Base-by-base conservation (phyloP, 2,113 vertebrate species). In the Strix aluco region DNA sequence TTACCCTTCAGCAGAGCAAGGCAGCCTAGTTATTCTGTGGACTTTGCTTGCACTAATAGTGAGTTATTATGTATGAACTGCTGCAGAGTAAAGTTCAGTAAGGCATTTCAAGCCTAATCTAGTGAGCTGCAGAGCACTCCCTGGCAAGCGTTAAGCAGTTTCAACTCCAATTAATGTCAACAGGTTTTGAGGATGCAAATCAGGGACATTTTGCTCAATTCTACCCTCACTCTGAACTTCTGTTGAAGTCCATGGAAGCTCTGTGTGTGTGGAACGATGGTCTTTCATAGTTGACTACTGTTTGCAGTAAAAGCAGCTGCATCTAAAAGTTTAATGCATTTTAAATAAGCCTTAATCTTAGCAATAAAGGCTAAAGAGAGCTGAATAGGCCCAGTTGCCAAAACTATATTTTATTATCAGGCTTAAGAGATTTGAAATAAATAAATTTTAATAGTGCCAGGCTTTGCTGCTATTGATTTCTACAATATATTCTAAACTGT, bases 361-460 rank as follows among this genome's bases (percentile, higher is more conserved):
- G 59, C 73, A 91, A 74, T 36, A 89, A 89, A 12, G 8, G 44
- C 30, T 73, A 73, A 91, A 65, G 66, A 65, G 42, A 89, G 59
- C 36, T 91, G 55, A 78, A 51, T 70, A 67, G 46, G n/a, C 38
- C 57, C 8, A 49, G 90, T 94, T 85, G 32, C 32, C 80, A 73
- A 94, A 87, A 74, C 12, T 34, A 2, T 54, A 65, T 91, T 96
- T 92, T 57, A 66, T 84, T 87, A 86, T 36, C 27, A 67, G 78
- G 21, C 52, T 88, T 80, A 83, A 91, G 58, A 77, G 59, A 79
- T 54, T 71, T 70, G 34, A 93, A 94, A 74, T 42, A 95, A 94
- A 93, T 75, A 65, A 23, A 72, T 91, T 66, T 71, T 84, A 90
- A 86, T 63, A 91, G 27, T 16, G 13, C 32, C 25, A 91, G 46